Evolutionary conservation across 2,888 invertebrate species (phyloP), one percentile per base, ranked within the genome.

Genomic region (Mesopsocus fuscifrons): DNA sequence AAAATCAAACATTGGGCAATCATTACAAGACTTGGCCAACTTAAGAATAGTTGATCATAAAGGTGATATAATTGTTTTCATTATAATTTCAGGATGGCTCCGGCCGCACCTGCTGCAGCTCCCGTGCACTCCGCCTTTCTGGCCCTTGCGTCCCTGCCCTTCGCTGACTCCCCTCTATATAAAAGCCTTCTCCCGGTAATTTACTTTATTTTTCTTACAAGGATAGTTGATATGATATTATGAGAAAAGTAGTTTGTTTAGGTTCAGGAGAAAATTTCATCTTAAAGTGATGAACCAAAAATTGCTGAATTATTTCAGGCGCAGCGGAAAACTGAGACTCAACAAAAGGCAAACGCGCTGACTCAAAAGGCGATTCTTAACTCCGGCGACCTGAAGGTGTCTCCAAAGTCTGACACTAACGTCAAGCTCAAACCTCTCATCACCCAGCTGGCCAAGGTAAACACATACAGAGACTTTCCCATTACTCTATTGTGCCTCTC

Each of bases 141-240:
- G 44, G 70, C 80, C 1, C 63, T 88, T 32, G 77, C 81, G 0
- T 74, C 80, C 1, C 71, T 81, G 1, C 91, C 91, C 0, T 92
- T 85, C 55, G 89, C 91, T 0, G 85, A 89, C 57, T 80, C 80
- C 26, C 80, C 85, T 1, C 71, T 92, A 1, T 78, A 85, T 58
- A 80, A 80, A 53, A 82, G 83, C 55, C 58, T 85, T 0, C 49
- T 63, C 15, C 62, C 63, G 2, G 63, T 62, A 52, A 56, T 54
- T 54, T 41, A 32, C 42, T 13, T 9, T 30, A 15, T 23, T 21
- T 31, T 21, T 18, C 15, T 11, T 18, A 11, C n/a, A n/a, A n/a
- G n/a, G n/a, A n/a, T n/a, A n/a, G n/a, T n/a, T n/a, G n/a, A n/a
- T n/a, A n/a, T n/a, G n/a, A n/a, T n/a, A n/a, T n/a, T n/a, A n/a